Conservation (phyloP, 1,140 invertebrate species). For the Galleria mellonella region DNA sequence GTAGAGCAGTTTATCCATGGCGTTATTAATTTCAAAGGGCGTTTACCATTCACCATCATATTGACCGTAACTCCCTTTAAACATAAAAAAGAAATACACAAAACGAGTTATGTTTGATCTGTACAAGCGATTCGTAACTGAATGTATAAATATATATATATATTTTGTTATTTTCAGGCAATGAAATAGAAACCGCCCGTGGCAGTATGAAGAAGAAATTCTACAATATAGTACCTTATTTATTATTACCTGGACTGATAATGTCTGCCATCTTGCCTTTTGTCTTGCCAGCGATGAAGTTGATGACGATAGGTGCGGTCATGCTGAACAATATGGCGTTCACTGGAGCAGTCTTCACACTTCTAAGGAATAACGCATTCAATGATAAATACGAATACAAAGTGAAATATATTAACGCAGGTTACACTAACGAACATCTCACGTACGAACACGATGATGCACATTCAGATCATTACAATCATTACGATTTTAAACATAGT, state of each 20-base stretch:
- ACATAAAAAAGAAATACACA: no score
- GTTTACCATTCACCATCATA: no score
- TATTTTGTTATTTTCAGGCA: constrained; percentile 34
- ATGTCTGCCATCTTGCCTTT: constrained; percentile 71
- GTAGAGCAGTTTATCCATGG: no score
- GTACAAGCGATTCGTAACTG: no score
- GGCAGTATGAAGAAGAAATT: constrained; percentile 51
- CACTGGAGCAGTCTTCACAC: constrained; percentile 60
- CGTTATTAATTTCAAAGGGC: no score
- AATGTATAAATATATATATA: constrained; percentile 1
- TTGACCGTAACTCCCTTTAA: no score
- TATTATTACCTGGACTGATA: constrained; percentile 62
- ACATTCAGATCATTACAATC: neutral
- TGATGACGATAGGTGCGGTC: constrained; percentile 54
- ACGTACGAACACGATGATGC: neutral
- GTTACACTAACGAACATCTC: constrained; percentile 45
- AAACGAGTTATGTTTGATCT: no score
- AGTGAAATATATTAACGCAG: constrained; percentile 64
- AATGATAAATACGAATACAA: constrained; percentile 57
- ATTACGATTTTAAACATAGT: constrained; percentile 7
- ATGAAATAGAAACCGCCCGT: constrained; percentile 28
- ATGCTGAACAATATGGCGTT: constrained; percentile 69
- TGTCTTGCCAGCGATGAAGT: constrained; percentile 63
- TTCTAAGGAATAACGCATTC: constrained; percentile 68
- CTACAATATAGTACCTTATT: constrained; percentile 47